Evolutionary conservation across 2,797 vertebrate species (phyloP), one percentile per base, ranked within the genome.

Genomic region (Danionella dracula): DNA sequence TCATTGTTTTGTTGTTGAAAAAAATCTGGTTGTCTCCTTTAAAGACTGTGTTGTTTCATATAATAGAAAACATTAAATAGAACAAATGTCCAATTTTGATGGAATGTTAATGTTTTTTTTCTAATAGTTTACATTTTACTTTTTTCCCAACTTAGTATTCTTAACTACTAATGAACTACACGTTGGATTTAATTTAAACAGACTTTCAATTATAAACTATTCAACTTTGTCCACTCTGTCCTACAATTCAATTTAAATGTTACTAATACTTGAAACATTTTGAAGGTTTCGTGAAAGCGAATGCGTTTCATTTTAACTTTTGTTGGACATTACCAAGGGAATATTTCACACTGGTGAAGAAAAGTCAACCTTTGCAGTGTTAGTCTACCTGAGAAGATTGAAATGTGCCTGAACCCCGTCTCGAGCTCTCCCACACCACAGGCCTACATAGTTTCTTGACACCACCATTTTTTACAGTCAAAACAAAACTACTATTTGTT

Each of bases 401-500:
- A 73, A 56, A 72, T 76, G 62, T 60, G 66, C 68, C 65, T 70
- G 53, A 71, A 49, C 69, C 70, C 63, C 20, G 57, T 56, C 60
- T 63, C 66, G 59, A 72, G 72, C 72, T 66, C 61, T 42, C 63
- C 64, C 21, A 69, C 31, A 21, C 61, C 46, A 2, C 55, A 69
- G 76, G 81, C 70, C 78, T 80, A 65, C 71, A 72, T 81, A 77
- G 74, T 74, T 60, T 63, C 72, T 58, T 71, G 75, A 77, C 71
- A 74, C 71, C 63, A 60, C 74, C 71, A 73, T 76, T 79, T 79
- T 79, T 79, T 78, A 78, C 74, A 59, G 69, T 74, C 69, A 73
- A 78, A 76, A 81, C 78, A 81, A 79, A 80, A 79, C 78, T 76
- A 56, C 75, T 79, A 71, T 81, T 79, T 81, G 73, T 81, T 79